Evolutionary conservation across 1,140 invertebrate genomes (phyloP), one percentile per base, ranked within the genome.

Genomic region (Zaprionus davidi): DNA sequence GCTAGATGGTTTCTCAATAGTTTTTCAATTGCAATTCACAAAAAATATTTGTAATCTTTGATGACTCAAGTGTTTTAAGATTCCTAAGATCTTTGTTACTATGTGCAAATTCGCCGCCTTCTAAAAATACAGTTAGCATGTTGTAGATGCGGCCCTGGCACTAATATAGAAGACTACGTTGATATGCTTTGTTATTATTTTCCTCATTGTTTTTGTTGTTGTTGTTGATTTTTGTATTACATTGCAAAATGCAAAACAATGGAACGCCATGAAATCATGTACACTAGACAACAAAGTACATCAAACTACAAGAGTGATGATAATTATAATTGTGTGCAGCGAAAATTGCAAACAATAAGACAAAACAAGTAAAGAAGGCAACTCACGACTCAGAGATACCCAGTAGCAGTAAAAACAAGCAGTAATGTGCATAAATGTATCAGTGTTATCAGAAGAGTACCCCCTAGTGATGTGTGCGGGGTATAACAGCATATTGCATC

Each of bases 191-290:
- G 49, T 56, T 71, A 56, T 71, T 71, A 20, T 62, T 53, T 49
- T 56, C 55, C 13, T 59, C 20, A 34, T 60, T 72, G 49, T 64
- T 71, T 38, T 41, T 71, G 62, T 71, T 71, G 38, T 51, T 66
- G 44, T 20, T 36, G 62, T 1, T 20, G n/a, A 73, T 55, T 67
- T 73, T 74, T 68, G 65, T 66, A 69, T 74, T 74, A 62, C 57
- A 74, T 74, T 74, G 71, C 71, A 74, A 74, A 74, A 74, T 69
- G 65, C 49, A 74, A 74, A 69, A 74, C 71, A 74, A 74, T 74
- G 66, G 66, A 70, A 63, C 59, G 51, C 59, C 51, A 63, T 70
- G 66, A 75, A 70, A 69, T 70, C 49, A 60, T 70, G 58, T 62
- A 68, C 28, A 73, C 46, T 44, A 38, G 44, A 49, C 63, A 73